Base-by-base conservation (phyloP, 2,113 vertebrate genomes). In the Phylloscopus trochiloides region DNA sequence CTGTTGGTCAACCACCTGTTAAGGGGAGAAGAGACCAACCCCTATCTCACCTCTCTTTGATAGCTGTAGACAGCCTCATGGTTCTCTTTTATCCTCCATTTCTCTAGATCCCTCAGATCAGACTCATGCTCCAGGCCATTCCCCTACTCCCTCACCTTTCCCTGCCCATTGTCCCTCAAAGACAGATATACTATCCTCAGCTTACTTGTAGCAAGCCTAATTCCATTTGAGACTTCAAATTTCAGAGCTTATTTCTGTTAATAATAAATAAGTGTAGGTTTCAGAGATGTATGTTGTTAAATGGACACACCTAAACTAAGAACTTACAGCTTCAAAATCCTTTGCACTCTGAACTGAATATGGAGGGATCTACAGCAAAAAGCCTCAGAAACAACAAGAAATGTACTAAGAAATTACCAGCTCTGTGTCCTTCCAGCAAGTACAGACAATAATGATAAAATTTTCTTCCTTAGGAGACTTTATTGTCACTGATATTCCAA, bases 1-100 rank as follows among this genome's bases (percentile, higher is more conserved):
- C 29, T 62, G 7, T 42, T 75, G 14, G 24, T 9, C 29, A 68
- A 25, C 5, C 7, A 8, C 22, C 45, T 61, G 6, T 14, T 25
- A 34, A 18, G 29, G 6, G 5, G 14, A 40, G 5, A n/a, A 51
- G 7, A 31, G 17, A 34, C 25, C 0, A 0, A 38, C 5, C 6
- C 16, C 10, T 3, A 47, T 14, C 34, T 48, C n/a, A 12, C 11
- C 17, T 40, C 20, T 43, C 21, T 43, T 58, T 10, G 7, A 17
- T 7, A 66, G 12, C 31, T 32, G 2, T 5, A 34, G 32, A 32
- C 4, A 52, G 12, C 7, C 21, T 7, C 17, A 2, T 42, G 4
- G 7, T 21, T 67, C 40, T 26, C n/a, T 43, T 34, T 10, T 6
- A 12, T 2, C 25, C 25, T 75, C 40, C 8, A 12, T 38, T 25